A percentile compares a stretch with the other conserved stretches of the same genome.
Evolutionary conservation across 2,113 vertebrate species (phyloP).

Genomic region (Prolemur simus): DNA sequence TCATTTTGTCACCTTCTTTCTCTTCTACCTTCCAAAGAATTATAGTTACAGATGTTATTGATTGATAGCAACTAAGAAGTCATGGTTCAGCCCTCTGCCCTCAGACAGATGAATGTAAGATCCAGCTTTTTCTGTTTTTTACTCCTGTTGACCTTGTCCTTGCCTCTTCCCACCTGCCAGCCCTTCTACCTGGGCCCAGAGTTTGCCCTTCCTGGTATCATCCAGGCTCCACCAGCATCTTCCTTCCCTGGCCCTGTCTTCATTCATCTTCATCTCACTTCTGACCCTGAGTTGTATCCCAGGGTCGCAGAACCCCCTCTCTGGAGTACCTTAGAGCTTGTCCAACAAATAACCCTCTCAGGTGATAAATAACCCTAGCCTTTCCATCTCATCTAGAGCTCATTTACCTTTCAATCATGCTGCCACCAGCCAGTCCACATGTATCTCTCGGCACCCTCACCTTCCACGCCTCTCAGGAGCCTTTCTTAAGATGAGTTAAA

Average conservation of each 20-base stretch:
- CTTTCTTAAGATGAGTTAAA: not conserved
- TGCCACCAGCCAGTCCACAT: not conserved
- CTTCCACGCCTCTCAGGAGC: not conserved
- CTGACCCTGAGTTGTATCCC: not conserved
- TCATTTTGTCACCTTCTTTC: not conserved
- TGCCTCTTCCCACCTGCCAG: not conserved
- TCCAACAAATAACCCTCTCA: not conserved
- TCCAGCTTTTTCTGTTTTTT: not conserved
- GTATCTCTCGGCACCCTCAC: rapidly evolving
- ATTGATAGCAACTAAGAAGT: not conserved
- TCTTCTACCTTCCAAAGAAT: not conserved
- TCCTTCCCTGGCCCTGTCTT: not conserved
- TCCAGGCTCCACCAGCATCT: not conserved
- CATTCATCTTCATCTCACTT: not conserved
- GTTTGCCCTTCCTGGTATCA: not conserved
- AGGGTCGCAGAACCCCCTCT: not conserved
- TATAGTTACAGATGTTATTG: not conserved
- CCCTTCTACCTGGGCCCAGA: not conserved
- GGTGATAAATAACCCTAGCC: not conserved
- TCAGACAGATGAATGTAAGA: not conserved
- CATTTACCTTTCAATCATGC: not conserved
- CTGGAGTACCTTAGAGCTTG: not conserved
- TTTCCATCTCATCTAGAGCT: not conserved
- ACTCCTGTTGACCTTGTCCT: not conserved
- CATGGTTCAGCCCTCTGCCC: not conserved